Conservation (phyloP, 2,888 invertebrate species). For the Acleris emargana region DNA sequence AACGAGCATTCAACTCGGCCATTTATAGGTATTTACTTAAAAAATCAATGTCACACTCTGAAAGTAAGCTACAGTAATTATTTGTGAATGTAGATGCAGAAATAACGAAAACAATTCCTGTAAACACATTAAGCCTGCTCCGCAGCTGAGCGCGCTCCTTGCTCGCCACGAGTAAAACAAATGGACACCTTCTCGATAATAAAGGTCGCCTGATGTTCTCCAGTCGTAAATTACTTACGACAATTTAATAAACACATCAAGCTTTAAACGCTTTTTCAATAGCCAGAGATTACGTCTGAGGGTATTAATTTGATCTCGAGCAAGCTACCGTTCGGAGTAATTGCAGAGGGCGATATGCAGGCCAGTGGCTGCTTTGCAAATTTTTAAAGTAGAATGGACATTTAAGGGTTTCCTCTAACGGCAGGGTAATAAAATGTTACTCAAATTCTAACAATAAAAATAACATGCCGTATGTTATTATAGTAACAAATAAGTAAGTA, state of each 20-base stretch:
- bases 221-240: conserved; percentile 72
- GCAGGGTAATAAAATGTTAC: not conserved
- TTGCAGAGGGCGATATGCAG: conserved; percentile 51
- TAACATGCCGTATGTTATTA: too few species aligned
- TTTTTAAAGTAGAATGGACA: conserved; percentile 31
- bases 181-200: conserved; percentile 26
- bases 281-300: conserved; percentile 66
- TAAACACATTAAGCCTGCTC: not conserved
- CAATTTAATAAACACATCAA: conserved; percentile 81
- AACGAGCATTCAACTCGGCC: not conserved
- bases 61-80: too few species aligned
- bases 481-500: too few species aligned
- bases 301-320: conserved; percentile 71
- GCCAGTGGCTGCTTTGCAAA: conserved; percentile 12
- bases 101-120: not conserved
- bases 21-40: too few species aligned
- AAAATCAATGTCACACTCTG: too few species aligned
- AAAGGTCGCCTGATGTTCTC: conserved; percentile 41
- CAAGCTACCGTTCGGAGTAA: conserved; percentile 64
- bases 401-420: conserved; percentile 13
- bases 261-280: conserved; percentile 74
- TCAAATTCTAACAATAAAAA: too few species aligned
- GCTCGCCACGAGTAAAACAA: conserved; percentile 31
- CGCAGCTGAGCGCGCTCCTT: conserved; percentile 1
- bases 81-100: too few species aligned